These are phyloP conservation scores for Operophtera brumata DNA, from an alignment of 2,888 invertebrate species.

Conservation along the genomic window DNA sequence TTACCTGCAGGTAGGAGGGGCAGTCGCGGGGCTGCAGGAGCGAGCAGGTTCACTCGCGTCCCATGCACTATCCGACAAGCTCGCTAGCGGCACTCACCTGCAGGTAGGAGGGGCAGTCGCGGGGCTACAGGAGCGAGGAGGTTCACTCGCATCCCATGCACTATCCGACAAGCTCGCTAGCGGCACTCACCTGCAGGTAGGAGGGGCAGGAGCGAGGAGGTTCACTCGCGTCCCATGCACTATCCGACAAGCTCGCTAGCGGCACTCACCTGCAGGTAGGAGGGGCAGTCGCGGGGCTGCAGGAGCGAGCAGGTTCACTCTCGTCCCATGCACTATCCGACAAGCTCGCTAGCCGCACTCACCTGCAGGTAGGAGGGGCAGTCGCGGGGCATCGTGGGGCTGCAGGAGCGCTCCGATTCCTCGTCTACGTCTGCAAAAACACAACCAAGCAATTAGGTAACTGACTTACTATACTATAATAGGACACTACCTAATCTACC, in stretches of 20 bases:
- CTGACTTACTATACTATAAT: no score
- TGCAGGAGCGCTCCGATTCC: background rate
- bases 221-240: no score
- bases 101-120: no score
- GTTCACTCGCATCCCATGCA: no score
- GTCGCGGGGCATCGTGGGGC: constrained; percentile 10
- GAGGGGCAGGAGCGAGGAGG: no score
- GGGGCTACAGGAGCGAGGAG: background rate
- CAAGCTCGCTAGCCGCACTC: background rate
- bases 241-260: background rate
- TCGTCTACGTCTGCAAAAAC: constrained; percentile 5
- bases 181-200: constrained; percentile 18
- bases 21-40: no score
- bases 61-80: background rate
- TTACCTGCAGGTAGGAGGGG: no score
- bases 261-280: constrained; percentile 20
- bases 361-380: constrained; percentile 28
- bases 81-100: constrained; percentile 7
- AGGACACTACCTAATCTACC: background rate
- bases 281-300: constrained; percentile 6
- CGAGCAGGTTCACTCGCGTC: no score
- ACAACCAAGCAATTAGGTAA: background rate
- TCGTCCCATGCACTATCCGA: background rate
- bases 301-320: background rate
- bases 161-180: background rate